These are phyloP conservation scores for Eunapius fragilis DNA, from an alignment of 37 sponge, comb jelly and placozoan genomes.

Conservation along the genomic window DNA sequence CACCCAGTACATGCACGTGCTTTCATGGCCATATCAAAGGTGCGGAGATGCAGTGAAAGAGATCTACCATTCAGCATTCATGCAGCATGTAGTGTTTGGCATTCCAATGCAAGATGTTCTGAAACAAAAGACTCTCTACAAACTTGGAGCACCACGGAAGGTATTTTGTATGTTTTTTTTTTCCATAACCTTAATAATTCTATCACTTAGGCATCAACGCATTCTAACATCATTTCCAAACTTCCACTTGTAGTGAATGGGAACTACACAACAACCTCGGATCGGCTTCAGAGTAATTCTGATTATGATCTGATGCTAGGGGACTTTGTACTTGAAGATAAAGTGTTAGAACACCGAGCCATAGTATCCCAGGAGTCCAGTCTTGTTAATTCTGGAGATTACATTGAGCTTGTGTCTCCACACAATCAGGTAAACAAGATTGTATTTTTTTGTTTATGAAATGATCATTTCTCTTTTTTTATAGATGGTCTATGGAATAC, in stretches of 20 bases:
- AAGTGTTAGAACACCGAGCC: background rate
- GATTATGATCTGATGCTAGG: background rate
- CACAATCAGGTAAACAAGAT: background rate
- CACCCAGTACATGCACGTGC: too few species aligned
- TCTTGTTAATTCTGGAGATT: background rate
- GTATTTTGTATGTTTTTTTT: background rate
- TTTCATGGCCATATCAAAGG: background rate
- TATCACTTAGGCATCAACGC: background rate
- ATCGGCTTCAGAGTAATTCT: background rate
- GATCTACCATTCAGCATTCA: background rate
- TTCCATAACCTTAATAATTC: background rate
- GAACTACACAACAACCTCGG: background rate
- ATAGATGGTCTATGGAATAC: background rate
- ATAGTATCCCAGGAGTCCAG: background rate
- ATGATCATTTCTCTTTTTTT: background rate
- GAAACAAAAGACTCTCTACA: background rate
- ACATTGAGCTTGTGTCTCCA: background rate
- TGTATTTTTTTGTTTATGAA: too few species aligned
- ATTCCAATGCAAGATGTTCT: background rate
- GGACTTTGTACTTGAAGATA: background rate
- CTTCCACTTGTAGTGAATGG: background rate
- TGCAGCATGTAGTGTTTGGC: background rate
- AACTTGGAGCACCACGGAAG: background rate
- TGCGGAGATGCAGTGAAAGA: background rate
- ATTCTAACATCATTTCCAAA: background rate